A percentile compares a stretch with the other conserved stretches of the same genome.
These are phyloP conservation scores for Helogale parvula DNA, from an alignment of 2,113 vertebrate species.

Conservation along the genomic window DNA sequence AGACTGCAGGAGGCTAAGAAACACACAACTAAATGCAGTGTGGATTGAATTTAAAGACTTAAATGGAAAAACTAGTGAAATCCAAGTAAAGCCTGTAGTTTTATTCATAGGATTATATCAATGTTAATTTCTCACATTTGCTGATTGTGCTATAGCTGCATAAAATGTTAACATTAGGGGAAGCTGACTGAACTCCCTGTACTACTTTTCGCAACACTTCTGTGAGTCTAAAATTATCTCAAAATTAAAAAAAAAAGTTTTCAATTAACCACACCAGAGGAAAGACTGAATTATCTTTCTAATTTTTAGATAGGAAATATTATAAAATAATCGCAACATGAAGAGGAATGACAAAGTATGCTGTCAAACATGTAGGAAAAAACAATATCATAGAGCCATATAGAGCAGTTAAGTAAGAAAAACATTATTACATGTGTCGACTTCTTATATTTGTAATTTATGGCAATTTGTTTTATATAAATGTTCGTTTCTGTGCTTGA, in stretches of 20 bases:
- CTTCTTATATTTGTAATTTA: not conserved
- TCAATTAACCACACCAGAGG: not conserved
- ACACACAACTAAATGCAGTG: not conserved
- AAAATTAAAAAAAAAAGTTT: not conserved
- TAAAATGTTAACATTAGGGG: not conserved
- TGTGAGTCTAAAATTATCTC: constrained; percentile 31
- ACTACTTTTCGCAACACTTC: not conserved
- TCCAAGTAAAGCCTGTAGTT: not conserved
- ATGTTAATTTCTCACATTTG: not conserved
- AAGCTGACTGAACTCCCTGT: not conserved
- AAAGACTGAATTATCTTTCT: constrained; percentile 6
- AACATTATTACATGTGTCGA: not conserved
- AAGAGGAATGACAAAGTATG: not conserved
- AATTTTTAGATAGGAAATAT: not conserved
- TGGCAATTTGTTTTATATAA: not conserved
- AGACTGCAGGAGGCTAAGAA: not conserved
- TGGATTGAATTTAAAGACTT: not conserved
- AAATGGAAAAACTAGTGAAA: not conserved
- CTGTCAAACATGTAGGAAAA: not conserved
- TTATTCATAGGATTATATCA: not conserved
- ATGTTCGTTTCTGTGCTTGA: not conserved
- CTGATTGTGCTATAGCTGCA: not conserved
- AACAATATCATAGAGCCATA: not conserved
- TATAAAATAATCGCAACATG: not conserved
- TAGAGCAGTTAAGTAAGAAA: not conserved